Evolutionary conservation across 2,797 vertebrate genomes (phyloP).

Genomic region (Astyanax mexicanus): DNA sequence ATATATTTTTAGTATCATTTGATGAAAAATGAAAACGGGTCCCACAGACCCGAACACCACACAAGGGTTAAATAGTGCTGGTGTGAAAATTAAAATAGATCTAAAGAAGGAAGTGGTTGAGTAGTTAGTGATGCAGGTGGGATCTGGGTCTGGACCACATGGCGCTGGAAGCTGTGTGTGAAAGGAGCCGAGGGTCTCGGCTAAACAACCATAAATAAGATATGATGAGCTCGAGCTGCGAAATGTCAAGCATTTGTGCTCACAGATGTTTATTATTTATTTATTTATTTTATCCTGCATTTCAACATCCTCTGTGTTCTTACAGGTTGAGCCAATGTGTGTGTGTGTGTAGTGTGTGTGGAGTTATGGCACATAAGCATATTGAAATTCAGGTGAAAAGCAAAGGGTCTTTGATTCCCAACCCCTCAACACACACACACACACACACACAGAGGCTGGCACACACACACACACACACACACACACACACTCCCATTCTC

Average conservation of each 20-base stretch:
- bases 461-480: slow-evolving; percentile 48
- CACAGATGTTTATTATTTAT: slow-evolving; percentile 45
- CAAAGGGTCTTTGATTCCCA: slow-evolving; percentile 67
- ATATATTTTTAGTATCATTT: too few species aligned
- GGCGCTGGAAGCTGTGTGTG: not conserved
- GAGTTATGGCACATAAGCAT: slow-evolving; percentile 39
- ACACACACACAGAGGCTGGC: not conserved
- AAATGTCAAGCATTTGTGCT: slow-evolving; percentile 49
- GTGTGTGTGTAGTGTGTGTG: slow-evolving; percentile 32
- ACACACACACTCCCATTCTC: slow-evolving; percentile 64
- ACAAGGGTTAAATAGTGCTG: too few species aligned
- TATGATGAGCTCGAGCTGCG: slow-evolving; percentile 32
- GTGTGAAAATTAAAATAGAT: too few species aligned
- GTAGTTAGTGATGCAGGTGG: not conserved
- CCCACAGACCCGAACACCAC: too few species aligned
- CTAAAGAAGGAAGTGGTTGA: too few species aligned
- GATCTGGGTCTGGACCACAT: not conserved
- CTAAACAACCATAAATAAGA: slow-evolving; percentile 49
- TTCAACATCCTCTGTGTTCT: slow-evolving; percentile 35
- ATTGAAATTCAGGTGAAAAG: slow-evolving; percentile 61
- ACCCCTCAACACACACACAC: not conserved
- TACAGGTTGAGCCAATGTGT: slow-evolving; percentile 15
- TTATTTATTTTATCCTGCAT: slow-evolving; percentile 42
- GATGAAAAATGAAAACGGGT: too few species aligned
- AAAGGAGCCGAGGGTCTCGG: slow-evolving; percentile 25